These are phyloP conservation scores for Bubalus kerabau DNA, from an alignment of 2,113 vertebrate species.

Conservation along the genomic window DNA sequence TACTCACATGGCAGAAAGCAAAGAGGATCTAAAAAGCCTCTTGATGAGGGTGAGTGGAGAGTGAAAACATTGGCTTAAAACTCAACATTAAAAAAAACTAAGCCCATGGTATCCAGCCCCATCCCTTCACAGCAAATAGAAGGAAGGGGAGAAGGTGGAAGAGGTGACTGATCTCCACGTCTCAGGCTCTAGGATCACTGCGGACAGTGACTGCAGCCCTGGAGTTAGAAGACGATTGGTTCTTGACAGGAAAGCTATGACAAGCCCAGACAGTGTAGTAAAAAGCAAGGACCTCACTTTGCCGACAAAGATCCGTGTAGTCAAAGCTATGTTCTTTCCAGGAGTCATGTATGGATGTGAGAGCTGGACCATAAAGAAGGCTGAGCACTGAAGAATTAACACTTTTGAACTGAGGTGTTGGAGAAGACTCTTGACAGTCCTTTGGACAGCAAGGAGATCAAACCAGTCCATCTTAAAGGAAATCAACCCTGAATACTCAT, in stretches of 20 bases:
- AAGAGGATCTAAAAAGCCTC: background rate
- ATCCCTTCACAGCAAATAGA: background rate
- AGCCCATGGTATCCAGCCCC: background rate
- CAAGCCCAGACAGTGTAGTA: background rate
- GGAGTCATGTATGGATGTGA: background rate
- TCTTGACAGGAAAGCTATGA: background rate
- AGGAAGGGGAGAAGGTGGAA: background rate
- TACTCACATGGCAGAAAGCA: background rate
- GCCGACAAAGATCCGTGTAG: background rate
- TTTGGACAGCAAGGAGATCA: background rate
- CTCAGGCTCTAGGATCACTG: background rate
- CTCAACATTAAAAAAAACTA: background rate
- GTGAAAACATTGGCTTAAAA: background rate
- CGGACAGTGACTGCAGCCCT: background rate
- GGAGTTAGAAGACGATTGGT: background rate
- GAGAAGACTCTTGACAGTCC: background rate
- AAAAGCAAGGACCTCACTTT: background rate
- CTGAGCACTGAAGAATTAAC: background rate
- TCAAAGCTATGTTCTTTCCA: background rate
- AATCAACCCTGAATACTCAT: background rate
- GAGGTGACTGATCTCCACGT: accelerated
- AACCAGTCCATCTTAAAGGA: background rate
- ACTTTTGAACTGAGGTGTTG: background rate
- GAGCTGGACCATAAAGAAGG: background rate
- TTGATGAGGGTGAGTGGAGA: background rate